Evolutionary conservation across 2,888 invertebrate species (phyloP), one percentile per base, ranked within the genome.

Genomic region (Andricus quercusramuli): DNA sequence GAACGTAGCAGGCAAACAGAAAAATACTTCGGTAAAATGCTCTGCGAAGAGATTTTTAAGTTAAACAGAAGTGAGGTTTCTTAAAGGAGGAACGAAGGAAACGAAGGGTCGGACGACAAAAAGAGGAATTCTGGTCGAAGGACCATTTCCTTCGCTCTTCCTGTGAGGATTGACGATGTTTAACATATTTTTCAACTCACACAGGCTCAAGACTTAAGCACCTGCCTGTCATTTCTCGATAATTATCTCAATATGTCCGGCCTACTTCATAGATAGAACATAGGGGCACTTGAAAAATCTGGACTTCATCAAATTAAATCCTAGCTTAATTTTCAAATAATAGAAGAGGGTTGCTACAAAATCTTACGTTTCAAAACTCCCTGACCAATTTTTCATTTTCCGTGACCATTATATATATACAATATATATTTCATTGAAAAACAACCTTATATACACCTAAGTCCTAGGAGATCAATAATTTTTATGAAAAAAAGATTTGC

Each of bases 41-140:
- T 11, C 32, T 56, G 74, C 20, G 20, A 37, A 56, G 56, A 29
- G 51, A 74, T 29, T 56, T n/a, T n/a, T n/a, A 56, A 56, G 56
- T 56, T 56, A 74, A 74, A 74, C 29, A 51, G 47, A 44, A 70
- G 51, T 20, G 13, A 29, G 51, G n/a, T 51, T 44, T n/a, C 22
- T 66, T 20, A 8, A 9, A 47, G 25, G 13, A 25, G 4, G 17
- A 51, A 25, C 25, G 68, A 70, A 22, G 47, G 47, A 47, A 25
- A 47, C 9, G 74, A 74, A 74, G 62, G 25, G 22, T 25, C 25
- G n/a, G n/a, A 8, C 8, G 20, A n/a, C 56, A 2, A 62, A 74
- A 74, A 51, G 51, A 56, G 51, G 70, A 74, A 74, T 74, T 74
- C 70, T 51, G 51, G 70, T 74, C 70, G 70, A 74, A 74, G 70